Base-by-base conservation (phyloP, 2,797 vertebrate genomes). In the Ctenopoma kingsleyae region DNA sequence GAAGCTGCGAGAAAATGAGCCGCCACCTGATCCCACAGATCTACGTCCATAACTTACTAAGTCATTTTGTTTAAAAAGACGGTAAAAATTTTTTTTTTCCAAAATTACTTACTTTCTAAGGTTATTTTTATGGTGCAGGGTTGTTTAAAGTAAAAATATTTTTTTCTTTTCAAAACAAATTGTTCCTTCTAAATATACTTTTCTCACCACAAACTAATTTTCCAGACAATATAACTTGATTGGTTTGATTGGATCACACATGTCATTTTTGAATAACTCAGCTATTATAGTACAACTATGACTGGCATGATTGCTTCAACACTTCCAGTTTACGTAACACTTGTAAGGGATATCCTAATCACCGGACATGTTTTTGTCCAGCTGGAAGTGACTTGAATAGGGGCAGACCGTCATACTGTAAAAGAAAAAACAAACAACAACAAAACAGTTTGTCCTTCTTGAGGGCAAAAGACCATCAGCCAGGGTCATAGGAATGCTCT, bases 401-500 rank as follows among this genome's bases (percentile, higher is more conserved):
- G 8, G 25, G 60, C 52, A 71, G 71, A 25, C 9, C 25, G 47
- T 41, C 13, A 0, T 38, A 66, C 53, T 70, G 72, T 71, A 46
- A 47, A 25, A 57, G 55, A 38, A 38, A 55, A 51, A 12, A 12
- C 62, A 81, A 87, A 80, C 68, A 76, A 72, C 41, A 68, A 66
- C 61, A 62, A 57, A 55, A 25, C 32, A 58, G 53, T 55, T 11
- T 10, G 66, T 43, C 8, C 23, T 71, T 68, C 84, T 35, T 63
- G 11, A 71, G 70, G 38, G 64, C 71, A 84, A 57, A 71, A 53
- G 85, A 83, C 84, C 63, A 84, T 61, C 59, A 62, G 58, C 43
- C 56, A 13, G 56, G 19, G 59, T 32, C 40, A 44, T 65, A 76
- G 88, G 84, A 90, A 89, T 71, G 85, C 47, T 69, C 66, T 67